These are phyloP conservation scores for Galeopterus variegatus DNA, from an alignment of 2,113 vertebrate genomes.

Conservation along the genomic window DNA sequence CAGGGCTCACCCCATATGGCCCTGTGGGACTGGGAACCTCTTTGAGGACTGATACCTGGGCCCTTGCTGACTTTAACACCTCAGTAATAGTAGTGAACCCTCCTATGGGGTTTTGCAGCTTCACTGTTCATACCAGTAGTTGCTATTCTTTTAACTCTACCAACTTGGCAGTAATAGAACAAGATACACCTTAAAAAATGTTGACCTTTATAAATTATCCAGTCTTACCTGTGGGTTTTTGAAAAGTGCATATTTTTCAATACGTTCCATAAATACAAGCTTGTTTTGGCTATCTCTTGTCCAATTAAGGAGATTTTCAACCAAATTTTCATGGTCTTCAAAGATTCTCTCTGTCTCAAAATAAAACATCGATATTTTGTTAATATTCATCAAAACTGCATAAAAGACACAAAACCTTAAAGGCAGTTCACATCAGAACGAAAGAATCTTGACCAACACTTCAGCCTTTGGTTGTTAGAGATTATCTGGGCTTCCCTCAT, in stretches of 20 bases:
- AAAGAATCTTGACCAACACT: background rate
- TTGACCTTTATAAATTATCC: background rate
- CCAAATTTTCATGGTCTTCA: slow-evolving; percentile 99
- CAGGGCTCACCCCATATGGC: background rate
- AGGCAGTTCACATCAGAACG: slow-evolving; percentile 45
- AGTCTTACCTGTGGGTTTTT: slow-evolving; percentile 97
- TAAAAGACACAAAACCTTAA: slow-evolving; percentile 39
- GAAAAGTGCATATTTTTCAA: slow-evolving; percentile 98
- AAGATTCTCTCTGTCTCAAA: slow-evolving; percentile 95
- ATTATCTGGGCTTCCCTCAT: slow-evolving; percentile 17
- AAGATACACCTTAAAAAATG: background rate
- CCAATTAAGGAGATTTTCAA: slow-evolving; percentile 99
- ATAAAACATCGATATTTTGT: slow-evolving; percentile 70
- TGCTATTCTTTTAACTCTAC: slow-evolving; percentile 41
- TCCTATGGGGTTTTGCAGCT: background rate
- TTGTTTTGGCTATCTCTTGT: slow-evolving; percentile 99
- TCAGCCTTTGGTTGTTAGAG: background rate
- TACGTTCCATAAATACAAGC: slow-evolving; percentile 98
- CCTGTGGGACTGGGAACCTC: background rate
- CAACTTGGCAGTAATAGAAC: slow-evolving; percentile 28
- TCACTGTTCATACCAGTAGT: background rate
- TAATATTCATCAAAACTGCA: slow-evolving; percentile 51
- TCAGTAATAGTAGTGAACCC: background rate
- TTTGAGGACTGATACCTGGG: background rate
- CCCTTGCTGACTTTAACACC: background rate